Conservation (phyloP, 2,888 invertebrate genomes). For the Marronus borbonicus region DNA sequence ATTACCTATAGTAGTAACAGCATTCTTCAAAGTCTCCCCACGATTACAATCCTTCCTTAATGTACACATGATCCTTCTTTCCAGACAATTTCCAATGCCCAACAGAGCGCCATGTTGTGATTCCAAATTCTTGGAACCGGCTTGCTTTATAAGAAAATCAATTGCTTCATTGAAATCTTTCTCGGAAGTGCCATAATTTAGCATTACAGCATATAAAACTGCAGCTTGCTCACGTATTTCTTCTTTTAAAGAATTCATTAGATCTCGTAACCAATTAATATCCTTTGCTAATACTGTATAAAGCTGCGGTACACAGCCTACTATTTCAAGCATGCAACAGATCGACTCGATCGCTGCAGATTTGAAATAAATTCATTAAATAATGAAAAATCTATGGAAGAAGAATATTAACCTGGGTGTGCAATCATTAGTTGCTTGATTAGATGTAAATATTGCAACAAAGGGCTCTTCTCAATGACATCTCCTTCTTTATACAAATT, state of each 20-base stretch:
- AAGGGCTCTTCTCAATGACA: constrained; percentile 73
- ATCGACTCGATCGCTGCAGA: constrained; percentile 76
- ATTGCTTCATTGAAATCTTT: constrained; percentile 74
- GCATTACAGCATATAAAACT: constrained; percentile 82
- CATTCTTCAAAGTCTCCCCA: constrained; percentile 76
- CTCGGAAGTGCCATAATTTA: constrained; percentile 72
- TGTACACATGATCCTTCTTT: constrained; percentile 75
- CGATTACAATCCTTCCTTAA: constrained; percentile 68
- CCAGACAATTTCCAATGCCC: constrained; percentile 81
- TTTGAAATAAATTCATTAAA: constrained; percentile 54
- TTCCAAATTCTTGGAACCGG: constrained; percentile 77
- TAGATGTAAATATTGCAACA: constrained; percentile 80
- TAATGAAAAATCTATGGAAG: neutral
- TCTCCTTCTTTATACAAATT: constrained; percentile 68
- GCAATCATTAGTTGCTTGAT: constrained; percentile 78
- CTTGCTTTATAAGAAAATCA: constrained; percentile 73
- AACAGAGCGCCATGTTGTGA: constrained; percentile 85
- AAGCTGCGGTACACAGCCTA: constrained; percentile 86
- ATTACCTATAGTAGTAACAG: constrained; percentile 64
- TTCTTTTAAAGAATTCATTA: constrained; percentile 82
- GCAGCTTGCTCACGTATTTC: constrained; percentile 83
- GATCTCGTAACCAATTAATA: constrained; percentile 77
- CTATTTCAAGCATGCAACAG: constrained; percentile 85
- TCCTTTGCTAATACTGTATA: constrained; percentile 77
- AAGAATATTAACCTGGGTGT: constrained; percentile 75